Evolutionary conservation across 2,888 invertebrate species (phyloP).

Genomic region (Anticlea derivata): DNA sequence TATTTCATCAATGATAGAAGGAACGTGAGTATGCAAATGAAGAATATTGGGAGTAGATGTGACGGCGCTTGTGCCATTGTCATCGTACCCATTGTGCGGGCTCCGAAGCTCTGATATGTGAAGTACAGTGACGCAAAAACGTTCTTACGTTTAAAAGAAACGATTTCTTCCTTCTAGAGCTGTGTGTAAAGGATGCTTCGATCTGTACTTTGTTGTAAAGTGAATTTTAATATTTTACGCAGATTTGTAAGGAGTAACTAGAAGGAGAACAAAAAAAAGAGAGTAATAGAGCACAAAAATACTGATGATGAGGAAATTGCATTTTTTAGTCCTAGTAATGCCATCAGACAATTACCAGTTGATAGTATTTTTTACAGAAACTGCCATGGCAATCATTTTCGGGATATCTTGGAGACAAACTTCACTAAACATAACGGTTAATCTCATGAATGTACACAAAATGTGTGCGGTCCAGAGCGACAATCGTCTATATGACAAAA

Average conservation of each 20-base stretch:
- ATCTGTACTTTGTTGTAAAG: conserved; percentile 29
- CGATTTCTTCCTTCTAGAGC: conserved; percentile 7
- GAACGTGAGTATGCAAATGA: conserved; percentile 72
- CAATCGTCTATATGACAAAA: conserved; percentile 53
- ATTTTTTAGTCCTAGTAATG: too few relatives aligned
- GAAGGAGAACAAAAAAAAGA: too few relatives aligned
- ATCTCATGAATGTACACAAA: conserved; percentile 29
- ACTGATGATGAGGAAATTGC: too few relatives aligned
- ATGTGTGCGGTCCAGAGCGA: conserved; percentile 40
- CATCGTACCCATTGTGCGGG: conserved; percentile 52
- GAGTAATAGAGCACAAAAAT: too few relatives aligned
- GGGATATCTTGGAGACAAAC: too few relatives aligned
- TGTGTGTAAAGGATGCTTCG: conserved; percentile 24
- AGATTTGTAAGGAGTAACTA: too few relatives aligned
- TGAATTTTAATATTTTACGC: conserved; percentile 11
- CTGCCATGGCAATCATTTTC: too few relatives aligned
- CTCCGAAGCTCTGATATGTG: conserved; percentile 37
- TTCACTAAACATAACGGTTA: conserved; percentile 3
- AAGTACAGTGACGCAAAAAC: conserved; percentile 33
- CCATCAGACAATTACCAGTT: too few relatives aligned
- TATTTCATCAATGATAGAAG: conserved; percentile 20
- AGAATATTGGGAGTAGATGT: conserved; percentile 69
- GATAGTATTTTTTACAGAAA: too few relatives aligned
- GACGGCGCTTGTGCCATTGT: conserved; percentile 61
- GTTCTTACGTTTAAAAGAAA: conserved; percentile 23